Conservation (phyloP, 2,888 invertebrate species). For the Phengaris arion region DNA sequence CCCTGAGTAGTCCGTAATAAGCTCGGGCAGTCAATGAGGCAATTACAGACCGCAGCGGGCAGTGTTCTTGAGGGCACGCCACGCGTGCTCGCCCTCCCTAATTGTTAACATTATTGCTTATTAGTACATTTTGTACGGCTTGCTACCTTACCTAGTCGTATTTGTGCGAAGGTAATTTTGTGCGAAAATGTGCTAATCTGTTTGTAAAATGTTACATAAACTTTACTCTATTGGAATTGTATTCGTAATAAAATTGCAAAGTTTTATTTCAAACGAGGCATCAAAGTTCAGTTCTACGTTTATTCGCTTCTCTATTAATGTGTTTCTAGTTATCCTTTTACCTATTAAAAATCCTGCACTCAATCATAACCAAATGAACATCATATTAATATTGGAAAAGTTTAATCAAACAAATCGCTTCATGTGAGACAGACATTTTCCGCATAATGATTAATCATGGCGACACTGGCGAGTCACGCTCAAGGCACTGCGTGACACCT, state of each 20-base stretch:
- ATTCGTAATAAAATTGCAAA: too few species aligned
- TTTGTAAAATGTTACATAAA: not conserved
- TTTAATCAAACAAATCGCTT: conserved; percentile 48
- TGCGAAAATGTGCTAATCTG: not conserved
- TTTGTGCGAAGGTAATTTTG: not conserved
- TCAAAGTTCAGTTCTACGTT: not conserved
- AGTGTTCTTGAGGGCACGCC: conserved; percentile 50
- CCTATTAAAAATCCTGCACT: not conserved
- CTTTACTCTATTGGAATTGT: too few species aligned
- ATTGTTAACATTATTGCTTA: conserved; percentile 48
- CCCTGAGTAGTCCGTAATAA: conserved; percentile 24
- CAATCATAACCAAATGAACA: not conserved
- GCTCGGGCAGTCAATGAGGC: conserved; percentile 50
- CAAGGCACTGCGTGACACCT: conserved; percentile 63
- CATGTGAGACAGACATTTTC: conserved; percentile 6
- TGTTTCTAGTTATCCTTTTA: conserved; percentile 6
- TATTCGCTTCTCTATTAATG: not conserved
- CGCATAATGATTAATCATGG: conserved; percentile 66
- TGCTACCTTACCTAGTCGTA: not conserved
- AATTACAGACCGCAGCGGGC: conserved; percentile 56
- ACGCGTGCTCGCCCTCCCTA: conserved; percentile 51
- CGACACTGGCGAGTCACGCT: conserved; percentile 58
- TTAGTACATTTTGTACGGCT: conserved; percentile 34
- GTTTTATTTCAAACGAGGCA: too few species aligned
- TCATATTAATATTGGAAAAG: conserved; percentile 40